Conservation (phyloP, 2,113 vertebrate genomes). For the Labeo catla region DNA sequence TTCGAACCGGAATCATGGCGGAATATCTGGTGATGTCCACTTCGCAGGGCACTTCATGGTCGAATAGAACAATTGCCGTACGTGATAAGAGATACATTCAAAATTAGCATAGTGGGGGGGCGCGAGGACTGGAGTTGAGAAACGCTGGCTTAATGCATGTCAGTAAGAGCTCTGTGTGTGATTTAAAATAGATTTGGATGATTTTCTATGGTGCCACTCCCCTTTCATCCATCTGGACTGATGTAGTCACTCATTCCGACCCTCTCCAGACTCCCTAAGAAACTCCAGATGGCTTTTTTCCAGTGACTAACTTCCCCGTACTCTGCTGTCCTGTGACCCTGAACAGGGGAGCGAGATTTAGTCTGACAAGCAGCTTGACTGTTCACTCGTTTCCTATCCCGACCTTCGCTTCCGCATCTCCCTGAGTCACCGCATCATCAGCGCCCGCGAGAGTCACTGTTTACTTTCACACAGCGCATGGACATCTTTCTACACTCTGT, state of each 20-base stretch:
- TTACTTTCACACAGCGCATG: neutral
- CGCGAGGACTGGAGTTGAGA: no score
- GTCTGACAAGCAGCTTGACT: slow-evolving; percentile 29
- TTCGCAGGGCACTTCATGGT: no score
- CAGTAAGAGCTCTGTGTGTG: neutral
- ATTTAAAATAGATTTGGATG: neutral
- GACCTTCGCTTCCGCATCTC: neutral
- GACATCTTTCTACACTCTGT: neutral
- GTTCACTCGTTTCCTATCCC: neutral
- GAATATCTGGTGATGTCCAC: no score
- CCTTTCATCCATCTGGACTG: slow-evolving; percentile 7
- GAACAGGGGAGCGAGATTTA: neutral
- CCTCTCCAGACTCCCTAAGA: neutral
- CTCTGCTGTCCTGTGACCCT: slow-evolving; percentile 19
- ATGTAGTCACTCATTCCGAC: neutral
- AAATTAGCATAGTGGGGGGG: no score
- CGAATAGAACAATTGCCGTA: no score
- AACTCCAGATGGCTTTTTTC: slow-evolving; percentile 35
- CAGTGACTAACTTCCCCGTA: slow-evolving; percentile 9
- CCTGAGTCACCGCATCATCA: slow-evolving; percentile 26
- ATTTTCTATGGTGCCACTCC: neutral
- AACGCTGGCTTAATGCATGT: neutral
- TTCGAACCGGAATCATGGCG: no score
- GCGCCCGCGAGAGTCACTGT: neutral
- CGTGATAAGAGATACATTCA: no score